Evolutionary conservation across 30 jellyfish, hydroid and myxozoan genomes (phyloP), one percentile per base, ranked within the genome.

Genomic region (Sanderia malayensis): DNA sequence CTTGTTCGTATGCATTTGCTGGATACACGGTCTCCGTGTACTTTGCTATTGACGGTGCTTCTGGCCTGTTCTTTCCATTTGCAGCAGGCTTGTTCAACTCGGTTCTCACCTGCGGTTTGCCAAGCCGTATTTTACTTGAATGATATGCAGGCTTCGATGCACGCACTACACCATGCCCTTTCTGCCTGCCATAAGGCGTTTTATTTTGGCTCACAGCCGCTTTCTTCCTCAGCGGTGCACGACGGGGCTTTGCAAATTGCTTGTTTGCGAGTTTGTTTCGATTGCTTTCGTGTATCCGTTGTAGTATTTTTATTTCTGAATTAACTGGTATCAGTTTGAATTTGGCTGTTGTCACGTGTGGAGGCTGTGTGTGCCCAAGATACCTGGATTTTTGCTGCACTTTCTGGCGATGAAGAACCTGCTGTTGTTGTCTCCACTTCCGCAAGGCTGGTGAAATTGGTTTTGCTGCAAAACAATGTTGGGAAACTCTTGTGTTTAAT

Each of bases 341-440:
- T 19, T 15, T 49, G 6, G 61, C 69, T 7, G 15, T 2, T n/a
- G n/a, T n/a, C n/a, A n/a, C n/a, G n/a, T n/a, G n/a, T 27, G 47
- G 69, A 0, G 46, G 72, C 28, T 71, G 53, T 49, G 72, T 17
- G 2, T 46, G 28, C 32, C 52, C 19, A 30, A 29, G 68, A n/a
- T n/a, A n/a, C n/a, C n/a, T n/a, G n/a, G n/a, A n/a, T n/a, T n/a
- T n/a, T 28, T 34, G 33, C 32, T 46, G 79, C 62, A 61, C 17
- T 57, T 25, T 17, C 1, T 53, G 66, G 19, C 80, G 57, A 26
- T 63, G 62, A 17, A 62, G 32, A 13, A 76, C 73, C 30, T 76
- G n/a, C n/a, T n/a, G 88, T 34, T 76, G 73, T 46, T 76, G 88
- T 46, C 88, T 46, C 88, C 88, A 76, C 63, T 46, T 46, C 46